Percentiles rank a stretch among this genome's conserved stretches.
phyloP scores from a whole-genome alignment of 2,797 vertebrate genomes.

The Alosa sapidissima region DNA sequence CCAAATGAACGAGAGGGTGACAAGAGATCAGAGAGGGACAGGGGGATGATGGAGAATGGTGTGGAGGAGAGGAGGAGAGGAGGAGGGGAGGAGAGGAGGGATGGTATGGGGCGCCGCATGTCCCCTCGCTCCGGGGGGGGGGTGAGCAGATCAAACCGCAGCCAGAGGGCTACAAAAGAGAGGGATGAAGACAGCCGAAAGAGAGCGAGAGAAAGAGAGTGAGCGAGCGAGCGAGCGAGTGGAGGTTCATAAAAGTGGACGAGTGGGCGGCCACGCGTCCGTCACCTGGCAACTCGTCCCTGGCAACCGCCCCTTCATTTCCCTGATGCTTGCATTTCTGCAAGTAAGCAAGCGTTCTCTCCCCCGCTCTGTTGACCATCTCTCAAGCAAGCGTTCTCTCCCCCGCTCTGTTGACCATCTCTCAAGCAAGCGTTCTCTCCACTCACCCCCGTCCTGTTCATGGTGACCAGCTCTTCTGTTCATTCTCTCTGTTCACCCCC shows the following conservation, averaged over 20 bases:
- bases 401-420: neutral
- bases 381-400: neutral
- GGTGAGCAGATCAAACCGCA: neutral
- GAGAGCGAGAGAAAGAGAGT: neutral
- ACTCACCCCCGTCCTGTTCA: no score
- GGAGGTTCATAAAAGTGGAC: neutral
- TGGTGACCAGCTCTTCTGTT: no score
- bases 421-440: neutral
- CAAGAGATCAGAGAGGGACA: neutral
- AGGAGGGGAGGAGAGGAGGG: neutral
- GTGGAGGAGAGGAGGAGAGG: neutral
- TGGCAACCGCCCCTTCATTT: slow-evolving; percentile 22
- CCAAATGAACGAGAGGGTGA: neutral
- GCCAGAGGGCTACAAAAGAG: neutral
- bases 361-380: neutral
- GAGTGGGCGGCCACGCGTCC: slow-evolving; percentile 6
- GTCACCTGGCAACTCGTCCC: slow-evolving; percentile 21
- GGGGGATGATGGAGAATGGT: no score
- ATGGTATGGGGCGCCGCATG: neutral
- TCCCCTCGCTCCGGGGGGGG: neutral
- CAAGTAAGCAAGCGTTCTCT: neutral
- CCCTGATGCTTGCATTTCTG: no score
- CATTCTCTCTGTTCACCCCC: no score
- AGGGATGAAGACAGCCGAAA: neutral
- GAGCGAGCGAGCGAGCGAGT: neutral